These are phyloP conservation scores for Pseudorasbora parva DNA, from an alignment of 2,113 vertebrate species.

Conservation along the genomic window DNA sequence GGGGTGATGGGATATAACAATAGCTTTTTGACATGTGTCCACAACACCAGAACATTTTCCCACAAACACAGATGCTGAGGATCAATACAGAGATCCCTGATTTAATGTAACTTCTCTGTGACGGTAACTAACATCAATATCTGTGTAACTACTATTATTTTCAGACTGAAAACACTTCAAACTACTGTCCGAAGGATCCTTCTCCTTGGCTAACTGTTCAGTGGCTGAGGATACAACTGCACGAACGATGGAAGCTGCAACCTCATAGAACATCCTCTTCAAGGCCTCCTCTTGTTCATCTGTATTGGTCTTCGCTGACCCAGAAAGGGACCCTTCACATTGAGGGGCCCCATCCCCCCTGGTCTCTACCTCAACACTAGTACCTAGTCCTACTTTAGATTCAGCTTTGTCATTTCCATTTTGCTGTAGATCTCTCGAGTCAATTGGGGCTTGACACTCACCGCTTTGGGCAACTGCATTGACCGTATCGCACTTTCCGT, in stretches of 20 bases:
- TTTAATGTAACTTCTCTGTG: conserved; percentile 48
- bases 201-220: conserved; percentile 74
- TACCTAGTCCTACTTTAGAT: conserved; percentile 55
- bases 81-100: conserved; percentile 25
- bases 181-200: conserved; percentile 63
- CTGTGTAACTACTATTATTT: conserved; percentile 51
- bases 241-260: conserved; percentile 75
- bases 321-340: conserved; percentile 58
- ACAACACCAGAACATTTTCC: conserved; percentile 15
- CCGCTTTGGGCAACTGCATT: conserved; percentile 76
- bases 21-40: conserved; percentile 13
- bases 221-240: conserved; percentile 72
- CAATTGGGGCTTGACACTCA: conserved; percentile 72
- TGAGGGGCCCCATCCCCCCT: conserved; percentile 55
- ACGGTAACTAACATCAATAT: conserved; percentile 51
- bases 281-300: conserved; percentile 62
- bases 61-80: background rate
- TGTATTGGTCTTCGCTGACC: conserved; percentile 48
- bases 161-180: conserved; percentile 54
- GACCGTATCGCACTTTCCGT: conserved; percentile 67
- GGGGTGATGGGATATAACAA: background rate
- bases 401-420: conserved; percentile 60
- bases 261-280: conserved; percentile 72
- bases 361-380: conserved; percentile 56
- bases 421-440: conserved; percentile 60